Evolutionary conservation across 53 echinoderm and acorn worm species (phyloP).

Genomic region (Echinometra lucunter): DNA sequence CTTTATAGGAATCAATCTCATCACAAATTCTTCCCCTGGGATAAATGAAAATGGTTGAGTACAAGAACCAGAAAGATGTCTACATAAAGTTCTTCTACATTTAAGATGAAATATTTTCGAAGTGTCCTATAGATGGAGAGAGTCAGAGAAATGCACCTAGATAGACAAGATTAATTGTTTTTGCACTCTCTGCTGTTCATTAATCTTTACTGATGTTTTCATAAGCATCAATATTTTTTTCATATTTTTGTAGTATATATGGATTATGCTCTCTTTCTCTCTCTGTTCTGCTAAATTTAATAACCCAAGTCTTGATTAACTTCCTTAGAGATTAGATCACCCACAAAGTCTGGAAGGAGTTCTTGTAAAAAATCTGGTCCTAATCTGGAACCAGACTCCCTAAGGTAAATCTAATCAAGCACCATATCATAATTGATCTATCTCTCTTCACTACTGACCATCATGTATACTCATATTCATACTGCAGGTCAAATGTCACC

Average conservation of each 20-base stretch:
- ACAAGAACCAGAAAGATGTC: neutral
- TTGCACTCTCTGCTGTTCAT: neutral
- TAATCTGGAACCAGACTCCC: constrained; percentile 46
- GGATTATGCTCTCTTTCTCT: too few species aligned
- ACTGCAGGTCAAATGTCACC: neutral
- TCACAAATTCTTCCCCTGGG: neutral
- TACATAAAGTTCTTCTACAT: neutral
- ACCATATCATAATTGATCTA: constrained; percentile 39
- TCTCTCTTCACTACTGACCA: constrained; percentile 37
- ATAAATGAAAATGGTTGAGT: neutral
- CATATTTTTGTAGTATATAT: neutral
- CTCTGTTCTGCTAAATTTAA: neutral
- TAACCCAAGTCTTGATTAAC: neutral
- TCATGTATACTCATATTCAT: neutral
- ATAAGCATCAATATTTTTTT: neutral
- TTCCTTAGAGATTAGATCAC: neutral
- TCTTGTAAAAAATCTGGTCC: constrained; percentile 23
- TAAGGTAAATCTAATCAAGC: constrained; percentile 18
- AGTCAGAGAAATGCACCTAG: neutral
- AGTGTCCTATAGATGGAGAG: neutral
- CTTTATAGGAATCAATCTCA: neutral
- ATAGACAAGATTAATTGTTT: neutral
- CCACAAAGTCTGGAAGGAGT: neutral
- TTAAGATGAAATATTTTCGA: neutral
- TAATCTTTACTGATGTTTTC: neutral